Evolutionary conservation across 1,140 invertebrate species (phyloP).

Genomic region (Diprion similis): DNA sequence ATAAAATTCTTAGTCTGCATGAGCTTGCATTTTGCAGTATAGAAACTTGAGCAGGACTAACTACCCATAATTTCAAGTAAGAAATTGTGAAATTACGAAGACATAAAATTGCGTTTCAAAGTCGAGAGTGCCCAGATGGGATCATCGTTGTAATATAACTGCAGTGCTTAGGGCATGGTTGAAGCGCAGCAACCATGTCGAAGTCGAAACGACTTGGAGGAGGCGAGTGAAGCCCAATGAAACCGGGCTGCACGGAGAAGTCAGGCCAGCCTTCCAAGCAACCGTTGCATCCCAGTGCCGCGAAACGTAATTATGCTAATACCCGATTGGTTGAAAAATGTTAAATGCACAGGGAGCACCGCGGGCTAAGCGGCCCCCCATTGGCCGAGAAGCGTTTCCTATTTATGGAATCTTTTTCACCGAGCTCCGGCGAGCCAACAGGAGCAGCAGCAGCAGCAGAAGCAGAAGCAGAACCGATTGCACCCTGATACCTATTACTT

Average conservation of each 20-base stretch:
- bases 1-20: too few relatives aligned
- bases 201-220: neutral
- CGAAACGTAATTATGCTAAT: constrained; percentile 61
- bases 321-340: constrained; percentile 58
- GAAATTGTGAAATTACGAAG: too few relatives aligned
- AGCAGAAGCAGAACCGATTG: too few relatives aligned
- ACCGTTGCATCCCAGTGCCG: constrained; percentile 16
- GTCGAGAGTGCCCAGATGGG: too few relatives aligned
- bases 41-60: too few relatives aligned
- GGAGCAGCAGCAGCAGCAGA: too few relatives aligned
- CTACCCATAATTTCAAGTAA: too few relatives aligned
- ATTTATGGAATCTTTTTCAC: constrained; percentile 50
- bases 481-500: too few relatives aligned
- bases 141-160: too few relatives aligned
- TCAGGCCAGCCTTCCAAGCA: neutral
- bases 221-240: neutral
- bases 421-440: constrained; percentile 29
- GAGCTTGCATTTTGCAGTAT: too few relatives aligned
- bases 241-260: neutral
- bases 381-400: constrained; percentile 38
- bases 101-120: too few relatives aligned
- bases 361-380: constrained; percentile 45
- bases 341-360: constrained; percentile 49
- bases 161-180: too few relatives aligned
- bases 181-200: constrained; percentile 12